These are phyloP conservation scores for Willisornis vidua DNA, from an alignment of 2,113 vertebrate genomes.

Conservation along the genomic window DNA sequence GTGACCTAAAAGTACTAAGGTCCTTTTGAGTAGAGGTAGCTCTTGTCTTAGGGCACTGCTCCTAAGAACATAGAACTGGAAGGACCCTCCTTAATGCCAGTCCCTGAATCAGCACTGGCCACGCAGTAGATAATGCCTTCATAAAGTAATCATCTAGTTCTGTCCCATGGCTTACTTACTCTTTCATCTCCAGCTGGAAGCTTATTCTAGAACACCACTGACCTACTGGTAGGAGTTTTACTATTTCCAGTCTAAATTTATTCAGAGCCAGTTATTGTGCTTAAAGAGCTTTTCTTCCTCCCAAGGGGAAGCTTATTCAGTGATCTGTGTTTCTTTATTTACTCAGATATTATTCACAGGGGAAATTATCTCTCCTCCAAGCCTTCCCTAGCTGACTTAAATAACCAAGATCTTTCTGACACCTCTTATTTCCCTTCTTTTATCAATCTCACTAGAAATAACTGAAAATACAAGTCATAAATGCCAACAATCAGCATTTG, in stretches of 20 bases:
- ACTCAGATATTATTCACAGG: background rate
- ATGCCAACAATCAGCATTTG: background rate
- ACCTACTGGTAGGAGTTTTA: background rate
- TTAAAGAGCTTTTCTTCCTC: constrained; percentile 9
- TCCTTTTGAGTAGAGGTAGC: background rate
- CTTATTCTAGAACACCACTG: background rate
- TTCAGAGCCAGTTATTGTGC: background rate
- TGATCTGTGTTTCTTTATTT: constrained; percentile 16
- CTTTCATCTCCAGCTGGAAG: background rate
- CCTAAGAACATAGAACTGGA: background rate
- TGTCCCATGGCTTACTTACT: background rate
- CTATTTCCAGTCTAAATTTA: constrained; percentile 10
- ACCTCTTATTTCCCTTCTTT: background rate
- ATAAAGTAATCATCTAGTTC: background rate
- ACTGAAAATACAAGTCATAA: background rate
- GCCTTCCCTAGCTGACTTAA: background rate
- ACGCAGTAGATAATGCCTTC: background rate
- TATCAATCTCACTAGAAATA: background rate
- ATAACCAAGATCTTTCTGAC: background rate
- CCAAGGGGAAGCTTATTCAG: background rate
- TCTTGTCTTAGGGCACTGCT: background rate
- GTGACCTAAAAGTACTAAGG: background rate
- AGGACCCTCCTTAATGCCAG: background rate
- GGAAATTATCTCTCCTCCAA: background rate
- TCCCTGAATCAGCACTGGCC: background rate